Evolutionary conservation across 2,888 invertebrate species (phyloP), one percentile per base, ranked within the genome.

Genomic region (Abscondita cerata): DNA sequence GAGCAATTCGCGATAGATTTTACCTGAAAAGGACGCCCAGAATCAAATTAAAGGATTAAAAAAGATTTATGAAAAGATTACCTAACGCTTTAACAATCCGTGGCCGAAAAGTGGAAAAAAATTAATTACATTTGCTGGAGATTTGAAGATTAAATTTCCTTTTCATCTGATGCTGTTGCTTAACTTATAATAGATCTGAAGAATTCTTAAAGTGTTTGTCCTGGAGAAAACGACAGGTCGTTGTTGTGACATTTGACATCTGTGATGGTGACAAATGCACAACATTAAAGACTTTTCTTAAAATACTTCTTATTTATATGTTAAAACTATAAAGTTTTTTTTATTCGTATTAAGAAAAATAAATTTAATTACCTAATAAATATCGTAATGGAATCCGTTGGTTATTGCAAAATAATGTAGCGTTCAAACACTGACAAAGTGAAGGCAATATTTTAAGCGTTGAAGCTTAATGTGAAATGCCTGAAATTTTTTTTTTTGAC

Each of bases 161-260:
- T 18, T 44, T 44, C 19, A 44, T 44, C 44, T 44, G 19, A 44
- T 11, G 13, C 6, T 31, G 11, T 9, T n/a, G 2, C 11, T 36
- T 36, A 36, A 12, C 31, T 6, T 31, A 6, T 31, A 31, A 9
- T 31, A n/a, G 36, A 36, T 2, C 16, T 44, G n/a, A 44, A 16
- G 44, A 18, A 44, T 44, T 15, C 16, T 19, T 36, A 36, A 36
- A 36, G 36, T 36, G 36, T 36, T 36, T 36, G 11, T 9, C 11
- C 36, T 25, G 25, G 11, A 36, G 36, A 18, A 11, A n/a, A 41
- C 18, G 15, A 44, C 18, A 16, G 15, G 44, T 44, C 19, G 18
- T 15, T 19, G 44, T 44, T 44, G 18, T 19, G 44, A 44, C 44
- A 44, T 44, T 44, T 44, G 44, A 44, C 44, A 44, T 44, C 44